phyloP scores from a whole-genome alignment of 2,888 invertebrate species.

The Liodrosophila aerea region DNA sequence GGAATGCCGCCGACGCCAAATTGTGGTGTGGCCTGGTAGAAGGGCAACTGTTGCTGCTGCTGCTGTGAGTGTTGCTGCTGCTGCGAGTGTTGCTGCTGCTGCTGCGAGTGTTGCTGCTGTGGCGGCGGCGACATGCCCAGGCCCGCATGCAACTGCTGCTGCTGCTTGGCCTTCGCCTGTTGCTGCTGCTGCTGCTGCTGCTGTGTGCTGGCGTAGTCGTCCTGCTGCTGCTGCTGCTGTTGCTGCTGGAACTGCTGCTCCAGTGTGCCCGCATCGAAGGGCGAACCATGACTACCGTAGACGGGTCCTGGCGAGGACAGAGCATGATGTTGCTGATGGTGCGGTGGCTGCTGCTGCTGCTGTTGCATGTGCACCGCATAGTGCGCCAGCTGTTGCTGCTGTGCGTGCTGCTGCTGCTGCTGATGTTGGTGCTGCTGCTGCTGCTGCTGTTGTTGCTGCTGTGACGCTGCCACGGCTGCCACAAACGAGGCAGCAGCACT shows the following conservation, averaged over 20 bases:
- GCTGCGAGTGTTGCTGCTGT: conserved; percentile 88
- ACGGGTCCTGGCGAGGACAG: conserved; percentile 81
- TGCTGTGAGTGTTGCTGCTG: conserved; percentile 82
- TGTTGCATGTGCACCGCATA: conserved; percentile 80
- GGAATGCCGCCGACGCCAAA: conserved; percentile 91
- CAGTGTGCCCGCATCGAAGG: conserved; percentile 82
- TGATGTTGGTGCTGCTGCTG: conserved; percentile 70
- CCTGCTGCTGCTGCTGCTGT: conserved; percentile 63
- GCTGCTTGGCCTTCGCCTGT: conserved; percentile 81
- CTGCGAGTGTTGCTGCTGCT: conserved; percentile 78
- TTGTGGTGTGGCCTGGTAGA: conserved; percentile 87
- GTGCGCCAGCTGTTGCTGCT: conserved; percentile 76
- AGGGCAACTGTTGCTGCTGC: conserved; percentile 72
- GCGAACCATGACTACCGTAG: conserved; percentile 79
- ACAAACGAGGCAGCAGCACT: conserved; percentile 76
- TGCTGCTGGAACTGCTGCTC: conserved; percentile 82
- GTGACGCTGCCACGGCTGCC: conserved; percentile 78
- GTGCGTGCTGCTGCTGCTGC: conserved; percentile 66
- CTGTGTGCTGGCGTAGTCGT: conserved; percentile 68
- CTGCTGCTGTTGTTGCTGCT: conserved; percentile 69
- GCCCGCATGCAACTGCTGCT: conserved; percentile 78
- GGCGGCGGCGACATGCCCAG: conserved; percentile 83
- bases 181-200: conserved; percentile 76
- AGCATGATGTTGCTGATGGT: conserved; percentile 75
- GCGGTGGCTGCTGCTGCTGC: conserved; percentile 39